Evolutionary conservation across 2,797 vertebrate species (phyloP).

Genomic region (Triplophysa yarkandensis): DNA sequence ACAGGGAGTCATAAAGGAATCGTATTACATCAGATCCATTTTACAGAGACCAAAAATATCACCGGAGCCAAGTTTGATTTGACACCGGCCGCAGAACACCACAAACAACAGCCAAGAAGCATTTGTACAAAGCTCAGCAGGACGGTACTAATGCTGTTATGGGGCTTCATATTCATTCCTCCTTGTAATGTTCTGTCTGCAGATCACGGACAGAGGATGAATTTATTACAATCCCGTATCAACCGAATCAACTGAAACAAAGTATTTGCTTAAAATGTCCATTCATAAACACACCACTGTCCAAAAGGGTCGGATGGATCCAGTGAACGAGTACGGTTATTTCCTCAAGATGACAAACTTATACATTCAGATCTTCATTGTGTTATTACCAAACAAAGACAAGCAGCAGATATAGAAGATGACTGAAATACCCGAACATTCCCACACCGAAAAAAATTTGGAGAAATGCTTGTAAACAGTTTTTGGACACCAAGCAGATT

Average conservation of each 20-base stretch:
- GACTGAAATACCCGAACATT: no score
- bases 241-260: slow-evolving; percentile 19
- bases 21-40: neutral
- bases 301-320: neutral
- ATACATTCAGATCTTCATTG: neutral
- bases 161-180: slow-evolving; percentile 20
- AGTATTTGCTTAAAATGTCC: neutral
- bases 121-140: neutral
- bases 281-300: slow-evolving; percentile 12
- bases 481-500: no score
- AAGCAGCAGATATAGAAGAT: slow-evolving; percentile 11
- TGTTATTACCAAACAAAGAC: no score
- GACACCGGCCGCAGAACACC: neutral
- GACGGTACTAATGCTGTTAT: slow-evolving; percentile 12
- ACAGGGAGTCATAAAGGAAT: slow-evolving; percentile 2
- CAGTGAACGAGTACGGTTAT: neutral
- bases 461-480: no score
- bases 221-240: slow-evolving; percentile 28
- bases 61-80: neutral
- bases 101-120: slow-evolving; percentile 17
- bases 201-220: slow-evolving; percentile 23
- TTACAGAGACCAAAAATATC: neutral
- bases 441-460: no score
- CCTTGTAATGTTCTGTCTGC: slow-evolving; percentile 8
- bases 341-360: neutral